Conservation (phyloP, 2,888 invertebrate genomes). For the Tubulanus polymorphus region DNA sequence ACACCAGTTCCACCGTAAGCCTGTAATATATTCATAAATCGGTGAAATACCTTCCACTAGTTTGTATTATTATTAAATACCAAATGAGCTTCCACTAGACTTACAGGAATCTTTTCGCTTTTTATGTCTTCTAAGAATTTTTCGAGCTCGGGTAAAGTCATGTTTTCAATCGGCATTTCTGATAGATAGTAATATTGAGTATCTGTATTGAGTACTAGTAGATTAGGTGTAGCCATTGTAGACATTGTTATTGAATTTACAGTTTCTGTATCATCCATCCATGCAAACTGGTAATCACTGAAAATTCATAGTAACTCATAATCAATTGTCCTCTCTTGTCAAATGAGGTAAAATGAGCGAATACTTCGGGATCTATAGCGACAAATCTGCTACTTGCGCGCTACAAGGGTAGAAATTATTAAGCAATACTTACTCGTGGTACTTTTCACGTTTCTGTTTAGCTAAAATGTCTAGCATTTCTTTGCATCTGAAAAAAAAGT, state of each 20-base stretch:
- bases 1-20: slow-evolving; percentile 81
- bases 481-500: slow-evolving; percentile 59
- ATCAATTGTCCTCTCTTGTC: too few relatives aligned
- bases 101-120: slow-evolving; percentile 73
- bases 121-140: slow-evolving; percentile 73
- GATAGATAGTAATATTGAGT: slow-evolving; percentile 90
- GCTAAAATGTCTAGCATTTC: slow-evolving; percentile 81
- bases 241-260: slow-evolving; percentile 92
- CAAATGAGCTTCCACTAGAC: too few relatives aligned
- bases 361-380: too few relatives aligned
- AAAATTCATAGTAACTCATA: too few relatives aligned
- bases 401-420: too few relatives aligned
- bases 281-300: slow-evolving; percentile 85
- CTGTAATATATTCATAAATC: slow-evolving; percentile 54
- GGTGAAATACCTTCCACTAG: slow-evolving; percentile 2
- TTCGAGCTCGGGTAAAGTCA: slow-evolving; percentile 74
- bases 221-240: slow-evolving; percentile 70
- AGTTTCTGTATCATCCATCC: slow-evolving; percentile 85
- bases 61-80: too few relatives aligned
- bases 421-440: slow-evolving; percentile 62
- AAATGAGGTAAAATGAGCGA: too few relatives aligned
- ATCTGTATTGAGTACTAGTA: slow-evolving; percentile 86
- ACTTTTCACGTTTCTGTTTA: slow-evolving; percentile 69
- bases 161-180: slow-evolving; percentile 67
- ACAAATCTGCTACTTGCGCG: too few relatives aligned